These are phyloP conservation scores for Micrasema minimum DNA, from an alignment of 1,140 invertebrate genomes.

Conservation along the genomic window DNA sequence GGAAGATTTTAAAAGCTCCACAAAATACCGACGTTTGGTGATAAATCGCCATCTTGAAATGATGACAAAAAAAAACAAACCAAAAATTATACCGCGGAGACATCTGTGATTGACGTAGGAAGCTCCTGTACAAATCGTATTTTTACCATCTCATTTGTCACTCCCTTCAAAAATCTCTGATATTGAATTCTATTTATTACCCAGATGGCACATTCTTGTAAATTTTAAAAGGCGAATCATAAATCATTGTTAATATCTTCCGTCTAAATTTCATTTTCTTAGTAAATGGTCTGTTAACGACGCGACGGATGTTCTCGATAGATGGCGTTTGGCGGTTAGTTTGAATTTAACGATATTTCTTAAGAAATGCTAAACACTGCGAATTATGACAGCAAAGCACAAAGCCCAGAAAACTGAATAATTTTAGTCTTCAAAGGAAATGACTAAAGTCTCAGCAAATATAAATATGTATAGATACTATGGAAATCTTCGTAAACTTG, in stretches of 20 bases:
- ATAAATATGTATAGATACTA: not conserved
- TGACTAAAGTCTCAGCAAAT: not conserved
- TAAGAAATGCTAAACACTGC: too few species aligned
- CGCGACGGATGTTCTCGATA: not conserved
- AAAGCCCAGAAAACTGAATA: not conserved
- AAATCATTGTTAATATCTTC: constrained; percentile 30
- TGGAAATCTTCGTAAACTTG: not conserved
- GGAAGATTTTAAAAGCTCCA: too few species aligned
- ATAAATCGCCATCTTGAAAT: too few species aligned
- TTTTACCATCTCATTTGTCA: constrained; percentile 27
- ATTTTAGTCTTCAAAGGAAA: not conserved
- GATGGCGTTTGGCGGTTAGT: not conserved
- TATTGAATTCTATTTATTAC: constrained; percentile 14
- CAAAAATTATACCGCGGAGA: constrained; percentile 18
- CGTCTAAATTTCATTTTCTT: constrained; percentile 23
- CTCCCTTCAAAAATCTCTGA: constrained; percentile 7
- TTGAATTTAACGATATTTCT: not conserved
- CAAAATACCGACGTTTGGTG: too few species aligned
- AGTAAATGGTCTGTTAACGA: constrained; percentile 17
- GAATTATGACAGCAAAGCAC: not conserved
- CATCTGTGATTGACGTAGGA: constrained; percentile 29
- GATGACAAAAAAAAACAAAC: not conserved
- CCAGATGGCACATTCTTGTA: constrained; percentile 3
- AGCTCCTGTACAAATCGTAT: constrained; percentile 17
- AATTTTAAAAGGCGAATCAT: constrained; percentile 21